phyloP scores from a whole-genome alignment of 2,888 invertebrate genomes.

The Xestia xanthographa region DNA sequence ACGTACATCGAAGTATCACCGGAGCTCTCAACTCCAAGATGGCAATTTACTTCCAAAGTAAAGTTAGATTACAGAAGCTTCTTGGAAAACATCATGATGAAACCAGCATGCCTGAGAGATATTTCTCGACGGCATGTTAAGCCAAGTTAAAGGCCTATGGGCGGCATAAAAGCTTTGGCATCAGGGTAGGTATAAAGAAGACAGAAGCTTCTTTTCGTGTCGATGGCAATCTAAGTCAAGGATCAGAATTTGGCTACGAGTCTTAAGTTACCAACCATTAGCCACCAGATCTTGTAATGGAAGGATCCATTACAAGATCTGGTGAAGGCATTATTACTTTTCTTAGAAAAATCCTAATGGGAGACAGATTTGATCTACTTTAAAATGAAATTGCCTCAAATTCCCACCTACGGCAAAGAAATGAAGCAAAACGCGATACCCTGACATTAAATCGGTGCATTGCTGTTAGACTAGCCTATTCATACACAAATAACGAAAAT shows the following conservation, averaged over 20 bases:
- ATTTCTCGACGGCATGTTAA: no score
- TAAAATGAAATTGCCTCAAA: neutral
- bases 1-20: neutral
- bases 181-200: no score
- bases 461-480: neutral
- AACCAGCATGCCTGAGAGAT: no score
- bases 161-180: no score
- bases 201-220: neutral
- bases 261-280: neutral
- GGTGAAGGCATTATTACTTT: no score
- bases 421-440: neutral
- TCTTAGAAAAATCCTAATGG: no score
- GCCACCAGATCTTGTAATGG: no score
- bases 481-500: neutral
- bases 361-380: no score
- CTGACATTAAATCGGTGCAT: neutral
- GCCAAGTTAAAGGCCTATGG: no score
- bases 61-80: neutral
- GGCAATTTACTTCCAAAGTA: neutral
- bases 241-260: neutral
- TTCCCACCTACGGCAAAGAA: neutral
- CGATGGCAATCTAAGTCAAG: neutral
- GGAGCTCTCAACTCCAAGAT: neutral
- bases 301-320: no score
- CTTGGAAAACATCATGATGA: no score